Percentiles rank a stretch among this genome's conserved stretches.
Conservation (phyloP, 2,113 vertebrate genomes). For the Chrysochloris asiatica region DNA sequence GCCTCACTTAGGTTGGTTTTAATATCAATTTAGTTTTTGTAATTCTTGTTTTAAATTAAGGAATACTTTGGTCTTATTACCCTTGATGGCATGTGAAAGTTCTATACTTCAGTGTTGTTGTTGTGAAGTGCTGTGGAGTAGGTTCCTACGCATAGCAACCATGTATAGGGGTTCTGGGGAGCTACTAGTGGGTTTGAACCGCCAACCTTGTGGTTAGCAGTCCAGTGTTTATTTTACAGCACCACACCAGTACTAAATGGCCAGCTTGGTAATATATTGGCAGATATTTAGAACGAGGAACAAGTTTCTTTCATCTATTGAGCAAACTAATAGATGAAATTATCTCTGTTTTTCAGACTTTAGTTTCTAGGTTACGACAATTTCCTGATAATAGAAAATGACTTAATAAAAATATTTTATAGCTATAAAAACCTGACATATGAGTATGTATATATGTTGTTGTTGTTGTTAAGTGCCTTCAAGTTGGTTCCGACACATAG, state of each 20-base stretch:
- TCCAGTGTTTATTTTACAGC: no score
- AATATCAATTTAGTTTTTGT: constrained; percentile 42
- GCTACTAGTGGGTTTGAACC: no score
- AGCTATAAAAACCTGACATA: not conserved
- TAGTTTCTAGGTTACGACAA: constrained; percentile 5
- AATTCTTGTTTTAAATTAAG: constrained; percentile 24
- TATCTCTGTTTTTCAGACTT: constrained; percentile 35
- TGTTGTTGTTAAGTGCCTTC: no score
- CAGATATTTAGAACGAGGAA: not conserved
- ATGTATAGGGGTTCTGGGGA: no score
- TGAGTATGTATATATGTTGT: not conserved
- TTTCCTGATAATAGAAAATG: constrained; percentile 28
- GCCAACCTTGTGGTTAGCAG: no score
- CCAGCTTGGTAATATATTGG: not conserved
- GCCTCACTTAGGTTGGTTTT: constrained; percentile 20
- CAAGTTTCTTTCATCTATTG: not conserved
- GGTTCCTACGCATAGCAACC: no score
- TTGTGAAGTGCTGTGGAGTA: no score
- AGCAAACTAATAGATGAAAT: not conserved
- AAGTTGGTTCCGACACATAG: no score
- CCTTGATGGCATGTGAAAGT: not conserved
- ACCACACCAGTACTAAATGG: not conserved
- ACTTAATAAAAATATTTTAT: constrained; percentile 13
- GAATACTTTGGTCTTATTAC: constrained; percentile 20
- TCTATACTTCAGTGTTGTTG: not conserved